Conservation (phyloP, 1,140 invertebrate genomes). For the Ips typographus region DNA sequence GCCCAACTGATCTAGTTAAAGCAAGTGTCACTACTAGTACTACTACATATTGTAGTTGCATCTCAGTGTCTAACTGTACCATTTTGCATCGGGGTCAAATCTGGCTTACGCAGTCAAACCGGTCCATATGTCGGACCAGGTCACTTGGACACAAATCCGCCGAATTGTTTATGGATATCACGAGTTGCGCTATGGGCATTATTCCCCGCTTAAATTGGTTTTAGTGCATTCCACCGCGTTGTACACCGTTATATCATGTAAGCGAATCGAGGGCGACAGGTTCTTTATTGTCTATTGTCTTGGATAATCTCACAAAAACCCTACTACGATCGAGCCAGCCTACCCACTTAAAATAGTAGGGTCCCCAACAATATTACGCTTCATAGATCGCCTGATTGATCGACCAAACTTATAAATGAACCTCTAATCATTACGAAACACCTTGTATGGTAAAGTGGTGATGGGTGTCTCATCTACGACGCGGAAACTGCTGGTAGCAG, state of each 20-base stretch:
- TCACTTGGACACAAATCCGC: slow-evolving; percentile 30
- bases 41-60: slow-evolving; percentile 23
- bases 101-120: slow-evolving; percentile 19
- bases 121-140: slow-evolving; percentile 18
- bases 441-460: too few relatives aligned
- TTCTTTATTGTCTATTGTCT: slow-evolving; percentile 23
- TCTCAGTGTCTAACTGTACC: slow-evolving; percentile 6
- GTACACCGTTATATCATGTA: slow-evolving; percentile 14
- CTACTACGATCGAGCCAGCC: too few relatives aligned
- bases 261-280: slow-evolving; percentile 19
- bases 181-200: slow-evolving; percentile 18
- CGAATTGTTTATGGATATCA: slow-evolving; percentile 31
- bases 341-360: too few relatives aligned
- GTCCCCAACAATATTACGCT: too few relatives aligned
- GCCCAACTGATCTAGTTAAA: slow-evolving; percentile 19
- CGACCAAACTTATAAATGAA: too few relatives aligned
- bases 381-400: too few relatives aligned
- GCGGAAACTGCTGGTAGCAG: too few relatives aligned
- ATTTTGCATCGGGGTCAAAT: slow-evolving; percentile 33
- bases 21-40: slow-evolving; percentile 25
- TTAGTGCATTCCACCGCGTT: slow-evolving; percentile 16
- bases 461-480: too few relatives aligned
- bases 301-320: too few relatives aligned
- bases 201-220: slow-evolving; percentile 25
- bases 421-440: too few relatives aligned